Base-by-base conservation (phyloP, 2,888 invertebrate species). In the Stenolophus ochropezus region DNA sequence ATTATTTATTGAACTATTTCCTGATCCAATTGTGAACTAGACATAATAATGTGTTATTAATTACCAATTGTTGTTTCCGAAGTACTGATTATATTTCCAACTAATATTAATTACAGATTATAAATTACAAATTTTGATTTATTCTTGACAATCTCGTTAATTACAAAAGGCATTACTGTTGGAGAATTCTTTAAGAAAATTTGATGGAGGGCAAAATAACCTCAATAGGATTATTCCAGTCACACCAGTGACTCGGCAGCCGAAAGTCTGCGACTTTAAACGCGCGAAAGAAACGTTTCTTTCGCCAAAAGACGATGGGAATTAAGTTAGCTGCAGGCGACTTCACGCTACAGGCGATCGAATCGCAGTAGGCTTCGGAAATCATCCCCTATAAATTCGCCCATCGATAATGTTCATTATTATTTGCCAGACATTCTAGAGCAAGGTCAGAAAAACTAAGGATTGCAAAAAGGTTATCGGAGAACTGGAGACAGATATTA, bases 261-360 rank as follows among this genome's bases (percentile, higher is more conserved):
- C 61, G 61, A 23, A 25, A 61, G 61, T 14, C 61, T 2, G 56
- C 58, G 65, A 65, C 65, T 65, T 65, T 16, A 33, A 69, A 65
- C 65, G 33, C 16, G 65, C 18, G 8, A 18, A 61, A 69, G 65
- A 33, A 69, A 33, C 11, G 65, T 69, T 69, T 69, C 65, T 69
- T 27, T 27, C 20, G 14, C 18, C 18, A 21, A 56, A n/a, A 56
- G 56, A 56, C 8, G 56, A 56, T 21, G 56, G 8, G 61, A 61
- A 69, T 69, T 27, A 65, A 65, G 65, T 65, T 65, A 65, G 65
- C 27, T 33, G n/a, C 27, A 25, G 18, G 65, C 33, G 33, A 65
- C 65, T 65, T 42, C 20, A 20, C 16, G 65, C 27, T 69, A 33
- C 33, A 33, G 33, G 33, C 65, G 14, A 69, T 18, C 18, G 14